Evolutionary conservation across 2,797 vertebrate species (phyloP).

Genomic region (Aplochiton taeniatus): DNA sequence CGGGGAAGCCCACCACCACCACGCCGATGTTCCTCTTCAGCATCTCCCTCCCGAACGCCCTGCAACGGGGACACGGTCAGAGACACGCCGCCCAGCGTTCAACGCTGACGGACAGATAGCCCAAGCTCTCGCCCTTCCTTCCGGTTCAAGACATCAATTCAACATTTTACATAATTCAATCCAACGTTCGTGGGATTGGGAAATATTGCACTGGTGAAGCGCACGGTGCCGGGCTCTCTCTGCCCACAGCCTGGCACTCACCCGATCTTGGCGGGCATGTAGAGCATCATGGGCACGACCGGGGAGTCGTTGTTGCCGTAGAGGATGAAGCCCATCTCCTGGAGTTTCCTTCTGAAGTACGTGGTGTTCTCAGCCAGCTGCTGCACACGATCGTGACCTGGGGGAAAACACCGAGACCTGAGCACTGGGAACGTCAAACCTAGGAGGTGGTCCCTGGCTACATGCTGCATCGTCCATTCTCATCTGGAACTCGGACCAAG

Average conservation of each 20-base stretch:
- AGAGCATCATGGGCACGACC: slow-evolving; percentile 87
- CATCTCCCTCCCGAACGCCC: slow-evolving; percentile 96
- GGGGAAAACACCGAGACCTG: neutral
- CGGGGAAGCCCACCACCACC: slow-evolving; percentile 95
- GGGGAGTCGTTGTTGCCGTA: slow-evolving; percentile 89
- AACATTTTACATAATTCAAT: too few relatives aligned
- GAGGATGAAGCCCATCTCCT: slow-evolving; percentile 86
- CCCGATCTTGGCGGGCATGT: slow-evolving; percentile 89
- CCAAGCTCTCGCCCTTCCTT: too few relatives aligned
- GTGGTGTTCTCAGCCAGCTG: slow-evolving; percentile 83
- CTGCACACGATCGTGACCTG: slow-evolving; percentile 79
- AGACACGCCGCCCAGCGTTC: too few relatives aligned
- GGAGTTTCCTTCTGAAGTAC: slow-evolving; percentile 84
- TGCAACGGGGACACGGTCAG: slow-evolving; percentile 42
- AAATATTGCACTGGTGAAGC: neutral
- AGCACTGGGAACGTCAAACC: slow-evolving; percentile 8
- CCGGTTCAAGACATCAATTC: too few relatives aligned
- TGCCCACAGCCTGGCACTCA: too few relatives aligned
- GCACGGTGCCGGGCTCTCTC: neutral
- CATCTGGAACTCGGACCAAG: slow-evolving; percentile 7
- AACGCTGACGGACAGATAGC: too few relatives aligned
- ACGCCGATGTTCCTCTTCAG: slow-evolving; percentile 93
- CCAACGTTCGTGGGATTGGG: too few relatives aligned
- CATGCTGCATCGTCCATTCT: slow-evolving; percentile 24
- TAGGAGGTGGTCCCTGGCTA: slow-evolving; percentile 19